Conservation (phyloP, 2,797 vertebrate genomes). For the Argya squamiceps region DNA sequence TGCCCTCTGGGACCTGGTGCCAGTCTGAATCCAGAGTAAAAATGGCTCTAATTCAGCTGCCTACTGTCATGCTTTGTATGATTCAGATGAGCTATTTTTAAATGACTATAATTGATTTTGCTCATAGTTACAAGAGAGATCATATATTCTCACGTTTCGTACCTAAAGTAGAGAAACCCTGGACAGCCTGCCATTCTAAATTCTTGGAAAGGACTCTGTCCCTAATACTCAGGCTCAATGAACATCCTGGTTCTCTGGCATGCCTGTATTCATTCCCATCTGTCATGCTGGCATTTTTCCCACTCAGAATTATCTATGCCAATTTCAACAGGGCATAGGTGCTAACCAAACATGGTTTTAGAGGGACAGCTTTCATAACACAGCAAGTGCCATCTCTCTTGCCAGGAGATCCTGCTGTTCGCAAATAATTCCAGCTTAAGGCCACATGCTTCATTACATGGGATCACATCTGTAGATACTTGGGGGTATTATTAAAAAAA, state of each 20-base stretch:
- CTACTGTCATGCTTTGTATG: not conserved
- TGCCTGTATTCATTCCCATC: conserved; percentile 72
- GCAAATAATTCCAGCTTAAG: conserved; percentile 73
- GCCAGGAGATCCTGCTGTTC: conserved; percentile 79
- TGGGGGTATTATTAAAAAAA: conserved; percentile 70
- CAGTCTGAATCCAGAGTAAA: not conserved
- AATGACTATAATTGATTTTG: not conserved
- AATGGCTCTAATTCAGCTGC: not conserved
- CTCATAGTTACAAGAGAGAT: not conserved
- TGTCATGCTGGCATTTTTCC: conserved; percentile 77
- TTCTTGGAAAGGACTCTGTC: conserved; percentile 66
- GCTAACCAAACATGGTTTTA: conserved; percentile 75
- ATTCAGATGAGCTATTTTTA: not conserved
- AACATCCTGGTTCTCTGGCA: conserved; percentile 73
- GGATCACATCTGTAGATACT: conserved; percentile 76
- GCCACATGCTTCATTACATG: conserved; percentile 73
- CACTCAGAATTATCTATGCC: conserved; percentile 63
- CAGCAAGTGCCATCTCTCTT: conserved; percentile 70
- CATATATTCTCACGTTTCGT: not conserved
- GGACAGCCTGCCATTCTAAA: conserved; percentile 2
- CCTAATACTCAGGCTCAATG: conserved; percentile 66
- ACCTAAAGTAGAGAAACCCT: not conserved
- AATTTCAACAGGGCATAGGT: conserved; percentile 75
- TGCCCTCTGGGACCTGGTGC: not conserved
- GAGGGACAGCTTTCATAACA: conserved; percentile 67